These are phyloP conservation scores for Falco berigora DNA, from an alignment of 2,797 vertebrate genomes.

Conservation along the genomic window DNA sequence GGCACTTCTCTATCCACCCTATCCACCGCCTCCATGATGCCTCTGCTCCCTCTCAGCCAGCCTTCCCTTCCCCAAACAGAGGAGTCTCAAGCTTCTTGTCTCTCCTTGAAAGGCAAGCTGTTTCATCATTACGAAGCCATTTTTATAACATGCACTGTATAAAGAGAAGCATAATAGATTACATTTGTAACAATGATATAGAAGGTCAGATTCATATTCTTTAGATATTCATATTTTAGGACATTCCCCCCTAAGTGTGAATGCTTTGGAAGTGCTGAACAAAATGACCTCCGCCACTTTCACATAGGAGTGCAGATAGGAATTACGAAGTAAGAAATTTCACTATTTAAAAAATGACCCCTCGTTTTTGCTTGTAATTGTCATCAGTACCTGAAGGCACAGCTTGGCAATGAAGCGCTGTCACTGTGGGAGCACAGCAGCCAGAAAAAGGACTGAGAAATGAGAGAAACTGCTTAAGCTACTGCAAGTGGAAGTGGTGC, in stretches of 20 bases:
- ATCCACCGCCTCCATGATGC: too few species aligned
- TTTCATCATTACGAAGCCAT: neutral
- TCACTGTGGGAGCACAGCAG: neutral
- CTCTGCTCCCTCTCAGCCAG: neutral
- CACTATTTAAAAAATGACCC: neutral
- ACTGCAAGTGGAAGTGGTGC: neutral
- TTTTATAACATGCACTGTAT: neutral
- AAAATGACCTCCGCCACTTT: neutral
- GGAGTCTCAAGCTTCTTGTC: neutral
- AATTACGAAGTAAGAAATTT: neutral
- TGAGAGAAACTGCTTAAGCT: neutral
- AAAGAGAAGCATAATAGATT: neutral
- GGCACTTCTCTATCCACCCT: neutral
- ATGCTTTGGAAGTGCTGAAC: neutral
- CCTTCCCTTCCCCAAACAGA: neutral
- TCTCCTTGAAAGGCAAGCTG: neutral
- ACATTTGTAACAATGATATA: neutral
- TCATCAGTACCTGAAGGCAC: neutral
- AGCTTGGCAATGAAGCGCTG: neutral
- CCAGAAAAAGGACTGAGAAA: neutral
- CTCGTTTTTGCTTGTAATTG: neutral
- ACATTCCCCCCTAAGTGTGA: neutral
- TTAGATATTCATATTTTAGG: neutral
- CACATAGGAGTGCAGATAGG: fast-evolving
- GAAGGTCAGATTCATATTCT: neutral